Evolutionary conservation across 2,888 invertebrate species (phyloP).

Genomic region (Hanleya hanleyi): DNA sequence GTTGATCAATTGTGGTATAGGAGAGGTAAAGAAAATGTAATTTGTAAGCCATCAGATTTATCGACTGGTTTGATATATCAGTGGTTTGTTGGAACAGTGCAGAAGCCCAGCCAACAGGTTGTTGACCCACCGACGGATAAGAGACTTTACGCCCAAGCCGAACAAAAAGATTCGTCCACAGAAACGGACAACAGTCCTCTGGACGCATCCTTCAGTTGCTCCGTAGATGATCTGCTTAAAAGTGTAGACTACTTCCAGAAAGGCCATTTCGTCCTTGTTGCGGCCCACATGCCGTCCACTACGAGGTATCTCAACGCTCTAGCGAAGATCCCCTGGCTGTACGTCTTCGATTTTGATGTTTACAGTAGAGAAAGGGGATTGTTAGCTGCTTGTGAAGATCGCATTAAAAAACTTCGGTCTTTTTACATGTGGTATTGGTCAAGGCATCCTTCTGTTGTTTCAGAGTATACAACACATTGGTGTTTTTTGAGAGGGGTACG

Average conservation of each 20-base stretch:
- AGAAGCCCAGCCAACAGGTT: neutral
- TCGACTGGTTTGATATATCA: constrained; percentile 24
- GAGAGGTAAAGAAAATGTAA: constrained; percentile 12
- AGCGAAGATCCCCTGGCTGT: constrained; percentile 41
- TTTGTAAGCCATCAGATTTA: constrained; percentile 20
- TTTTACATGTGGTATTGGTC: constrained; percentile 18
- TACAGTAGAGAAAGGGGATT: constrained; percentile 36
- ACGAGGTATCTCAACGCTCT: constrained; percentile 27
- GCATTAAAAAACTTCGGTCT: constrained; percentile 5
- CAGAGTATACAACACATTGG: constrained; percentile 30
- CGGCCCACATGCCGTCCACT: constrained; percentile 21
- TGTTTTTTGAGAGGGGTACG: constrained; percentile 18
- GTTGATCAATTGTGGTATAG: constrained; percentile 35
- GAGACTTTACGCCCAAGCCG: too few species aligned
- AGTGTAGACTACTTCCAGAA: constrained; percentile 27
- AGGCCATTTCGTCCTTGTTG: constrained; percentile 44
- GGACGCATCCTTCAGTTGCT: neutral
- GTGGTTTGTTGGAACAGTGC: constrained; percentile 23
- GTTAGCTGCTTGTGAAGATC: constrained; percentile 14
- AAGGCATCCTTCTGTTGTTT: constrained; percentile 7
- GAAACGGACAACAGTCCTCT: neutral
- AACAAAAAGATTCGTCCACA: neutral
- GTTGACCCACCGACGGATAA: neutral
- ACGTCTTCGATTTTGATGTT: constrained; percentile 40
- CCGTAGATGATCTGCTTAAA: constrained; percentile 5